Percentiles rank a stretch among this genome's conserved stretches.
Conservation (phyloP, 2,888 invertebrate genomes). For the Mycalesis mineus region DNA sequence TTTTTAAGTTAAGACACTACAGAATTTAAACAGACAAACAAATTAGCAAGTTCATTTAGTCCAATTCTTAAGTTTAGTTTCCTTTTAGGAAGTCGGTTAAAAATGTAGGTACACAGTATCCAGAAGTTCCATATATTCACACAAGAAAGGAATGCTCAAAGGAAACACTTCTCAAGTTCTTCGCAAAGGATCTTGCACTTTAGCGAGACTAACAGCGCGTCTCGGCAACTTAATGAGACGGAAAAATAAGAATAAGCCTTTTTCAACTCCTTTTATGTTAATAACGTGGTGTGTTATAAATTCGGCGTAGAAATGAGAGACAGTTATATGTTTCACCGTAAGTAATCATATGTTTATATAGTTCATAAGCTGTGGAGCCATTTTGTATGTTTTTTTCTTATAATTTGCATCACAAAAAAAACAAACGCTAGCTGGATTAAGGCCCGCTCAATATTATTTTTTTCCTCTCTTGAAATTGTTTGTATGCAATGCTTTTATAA, state of each 20-base stretch:
- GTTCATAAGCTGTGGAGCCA: no score
- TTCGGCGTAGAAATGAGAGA: constrained; percentile 7
- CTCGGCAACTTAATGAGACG: constrained; percentile 11
- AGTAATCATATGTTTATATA: not conserved
- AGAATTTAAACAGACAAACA: no score
- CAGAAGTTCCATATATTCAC: not conserved
- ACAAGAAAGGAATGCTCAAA: constrained; percentile 6
- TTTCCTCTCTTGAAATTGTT: no score
- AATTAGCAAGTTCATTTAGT: no score
- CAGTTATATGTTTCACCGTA: not conserved
- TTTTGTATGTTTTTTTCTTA: no score
- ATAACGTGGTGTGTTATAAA: constrained; percentile 8
- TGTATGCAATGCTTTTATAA: no score
- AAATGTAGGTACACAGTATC: not conserved
- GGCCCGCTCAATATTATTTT: no score
- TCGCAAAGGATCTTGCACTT: constrained; percentile 1
- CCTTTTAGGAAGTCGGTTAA: no score
- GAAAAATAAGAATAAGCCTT: constrained; percentile 17
- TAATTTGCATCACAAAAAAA: no score
- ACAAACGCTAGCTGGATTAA: no score
- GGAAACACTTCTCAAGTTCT: not conserved
- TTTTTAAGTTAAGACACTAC: no score
- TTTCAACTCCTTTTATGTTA: constrained; percentile 15
- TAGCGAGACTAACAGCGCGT: not conserved
- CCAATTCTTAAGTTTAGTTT: no score